Conservation (phyloP, 2,888 invertebrate species). For the Diarsia dahlii region DNA sequence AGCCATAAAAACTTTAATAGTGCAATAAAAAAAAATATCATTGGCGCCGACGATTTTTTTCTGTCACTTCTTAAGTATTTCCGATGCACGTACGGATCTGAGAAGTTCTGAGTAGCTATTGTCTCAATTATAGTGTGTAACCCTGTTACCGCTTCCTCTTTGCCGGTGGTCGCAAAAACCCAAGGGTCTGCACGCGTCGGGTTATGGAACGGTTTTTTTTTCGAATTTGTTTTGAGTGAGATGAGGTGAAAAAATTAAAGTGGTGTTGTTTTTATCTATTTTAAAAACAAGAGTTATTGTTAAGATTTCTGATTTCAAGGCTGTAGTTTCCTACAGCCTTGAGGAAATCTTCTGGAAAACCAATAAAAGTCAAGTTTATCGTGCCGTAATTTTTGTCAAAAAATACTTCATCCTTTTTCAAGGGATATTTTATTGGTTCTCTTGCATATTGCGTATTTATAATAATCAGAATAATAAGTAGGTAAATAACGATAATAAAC, state of each 20-base stretch:
- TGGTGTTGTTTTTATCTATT: slow-evolving; percentile 1
- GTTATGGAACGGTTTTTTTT: slow-evolving; percentile 58
- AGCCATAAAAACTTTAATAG: slow-evolving; percentile 56
- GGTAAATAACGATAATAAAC: neutral
- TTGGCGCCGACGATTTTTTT: slow-evolving; percentile 55
- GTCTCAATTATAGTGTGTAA: slow-evolving; percentile 81
- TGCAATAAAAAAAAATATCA: slow-evolving; percentile 46
- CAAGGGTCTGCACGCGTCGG: slow-evolving; percentile 64
- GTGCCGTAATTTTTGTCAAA: no score
- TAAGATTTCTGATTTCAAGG: neutral
- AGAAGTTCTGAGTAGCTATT: slow-evolving; percentile 69
- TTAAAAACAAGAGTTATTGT: neutral
- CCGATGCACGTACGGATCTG: slow-evolving; percentile 73
- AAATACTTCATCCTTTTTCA: no score
- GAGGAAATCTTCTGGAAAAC: no score
- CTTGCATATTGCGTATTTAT: neutral
- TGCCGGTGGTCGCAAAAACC: slow-evolving; percentile 83
- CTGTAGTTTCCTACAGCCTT: no score
- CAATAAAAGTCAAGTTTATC: no score
- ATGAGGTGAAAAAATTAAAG: slow-evolving; percentile 10
- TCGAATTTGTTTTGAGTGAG: slow-evolving; percentile 49
- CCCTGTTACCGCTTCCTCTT: slow-evolving; percentile 77
- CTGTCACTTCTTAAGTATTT: slow-evolving; percentile 74
- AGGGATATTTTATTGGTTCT: neutral
- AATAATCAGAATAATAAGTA: neutral